Base-by-base conservation (phyloP, 2,113 vertebrate species). In the Conger conger region DNA sequence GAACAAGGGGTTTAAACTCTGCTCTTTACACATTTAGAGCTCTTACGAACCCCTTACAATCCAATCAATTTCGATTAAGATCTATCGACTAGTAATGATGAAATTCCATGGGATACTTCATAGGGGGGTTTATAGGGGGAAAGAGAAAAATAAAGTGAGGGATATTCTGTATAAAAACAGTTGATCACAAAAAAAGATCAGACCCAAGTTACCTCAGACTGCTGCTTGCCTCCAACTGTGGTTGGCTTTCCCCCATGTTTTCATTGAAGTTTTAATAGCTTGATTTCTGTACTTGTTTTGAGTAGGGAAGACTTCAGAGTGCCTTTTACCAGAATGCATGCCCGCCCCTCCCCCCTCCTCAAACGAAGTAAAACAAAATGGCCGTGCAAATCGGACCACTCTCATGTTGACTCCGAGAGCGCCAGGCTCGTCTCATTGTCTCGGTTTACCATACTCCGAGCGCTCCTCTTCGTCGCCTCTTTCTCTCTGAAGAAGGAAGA, bases 161-260 rank as follows among this genome's bases (percentile, higher is more conserved):
- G n/a, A n/a, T n/a, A n/a, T n/a, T n/a, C n/a, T n/a, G n/a, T n/a
- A n/a, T n/a, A n/a, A n/a, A n/a, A n/a, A n/a, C n/a, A n/a, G n/a
- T n/a, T n/a, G n/a, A n/a, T n/a, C n/a, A n/a, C n/a, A n/a, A n/a
- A n/a, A n/a, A n/a, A n/a, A n/a, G n/a, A n/a, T n/a, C n/a, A n/a
- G n/a, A 13, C n/a, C 68, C 27, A 13, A 8, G 27, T 11, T 30
- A 33, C n/a, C 27, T 73, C 68, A 73, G 27, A 73, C n/a, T 33
- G 36, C 9, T 33, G 36, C 9, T 80, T 63, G 50, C 35, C 35
- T 40, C 20, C 38, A 53, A 79, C 36, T 81, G 81, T 50, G 4
- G 68, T 76, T 76, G 63, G 50, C 42, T 53, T 84, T n/a, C 77
- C 50, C 30, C 37, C 13, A 54, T 38, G 77, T 80, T 85, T 77